These are phyloP conservation scores for Eolophus roseicapilla DNA, from an alignment of 2,113 vertebrate species.

Conservation along the genomic window DNA sequence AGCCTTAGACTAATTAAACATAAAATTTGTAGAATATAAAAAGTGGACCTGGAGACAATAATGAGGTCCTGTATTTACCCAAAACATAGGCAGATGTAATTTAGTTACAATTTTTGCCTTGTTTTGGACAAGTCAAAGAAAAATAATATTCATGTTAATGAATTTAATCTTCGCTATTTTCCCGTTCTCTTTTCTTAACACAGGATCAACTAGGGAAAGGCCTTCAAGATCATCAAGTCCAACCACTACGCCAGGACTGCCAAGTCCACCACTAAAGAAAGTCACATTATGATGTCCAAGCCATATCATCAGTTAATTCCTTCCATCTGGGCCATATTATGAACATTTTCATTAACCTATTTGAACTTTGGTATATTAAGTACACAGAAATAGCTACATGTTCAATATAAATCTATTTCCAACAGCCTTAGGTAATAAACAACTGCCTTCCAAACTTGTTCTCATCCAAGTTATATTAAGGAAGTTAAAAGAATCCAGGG, in stretches of 20 bases:
- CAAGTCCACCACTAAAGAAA: neutral
- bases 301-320: neutral
- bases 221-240: neutral
- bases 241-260: neutral
- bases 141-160: neutral
- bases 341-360: neutral
- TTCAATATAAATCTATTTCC: neutral
- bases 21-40: neutral
- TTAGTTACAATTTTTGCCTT: neutral
- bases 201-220: neutral
- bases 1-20: neutral
- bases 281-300: neutral
- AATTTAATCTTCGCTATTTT: neutral
- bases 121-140: neutral
- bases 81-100: neutral
- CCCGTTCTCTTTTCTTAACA: neutral
- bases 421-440: neutral
- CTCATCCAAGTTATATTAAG: neutral
- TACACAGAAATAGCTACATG: accelerated
- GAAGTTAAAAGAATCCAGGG: neutral
- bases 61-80: neutral
- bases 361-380: neutral
- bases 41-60: neutral
- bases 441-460: neutral
- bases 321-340: neutral